A percentile compares a stretch with the other conserved stretches of the same genome.
Conservation (phyloP, 2,113 vertebrate genomes). For the Spilogale gracilis region DNA sequence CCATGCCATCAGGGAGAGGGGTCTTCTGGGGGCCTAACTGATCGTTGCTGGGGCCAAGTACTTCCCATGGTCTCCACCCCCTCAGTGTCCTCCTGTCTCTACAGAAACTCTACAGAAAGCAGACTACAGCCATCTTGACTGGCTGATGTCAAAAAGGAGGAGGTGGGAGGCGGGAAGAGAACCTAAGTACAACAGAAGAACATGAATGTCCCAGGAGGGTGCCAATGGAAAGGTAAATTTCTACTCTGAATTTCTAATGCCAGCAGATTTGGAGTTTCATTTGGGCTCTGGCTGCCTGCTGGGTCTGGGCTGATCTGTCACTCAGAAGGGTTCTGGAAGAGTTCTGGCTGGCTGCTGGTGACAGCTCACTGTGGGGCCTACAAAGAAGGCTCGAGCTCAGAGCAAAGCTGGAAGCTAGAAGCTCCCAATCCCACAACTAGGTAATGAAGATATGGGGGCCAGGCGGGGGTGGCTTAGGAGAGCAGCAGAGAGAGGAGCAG, state of each 20-base stretch:
- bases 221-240: not conserved
- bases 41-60: not conserved
- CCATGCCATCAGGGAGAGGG: not conserved
- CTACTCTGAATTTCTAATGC: slow-evolving; percentile 1
- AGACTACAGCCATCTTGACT: not conserved
- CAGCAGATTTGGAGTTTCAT: slow-evolving; percentile 20
- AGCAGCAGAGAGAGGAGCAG: not conserved
- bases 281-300: slow-evolving; percentile 56
- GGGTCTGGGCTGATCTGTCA: not conserved
- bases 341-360: not conserved
- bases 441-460: not conserved
- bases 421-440: not conserved
- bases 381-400: accelerated
- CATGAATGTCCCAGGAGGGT: not conserved
- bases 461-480: not conserved
- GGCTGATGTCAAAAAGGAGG: not conserved
- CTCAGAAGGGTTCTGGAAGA: not conserved
- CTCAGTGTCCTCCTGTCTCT: not conserved
- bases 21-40: not conserved
- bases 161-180: not conserved
- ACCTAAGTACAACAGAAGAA: not conserved
- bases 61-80: not conserved
- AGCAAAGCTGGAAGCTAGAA: too few species aligned
- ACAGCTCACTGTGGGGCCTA: not conserved
- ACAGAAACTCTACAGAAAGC: not conserved